phyloP scores from a whole-genome alignment of 2,888 invertebrate genomes.

The Pantelozetes paolii region DNA sequence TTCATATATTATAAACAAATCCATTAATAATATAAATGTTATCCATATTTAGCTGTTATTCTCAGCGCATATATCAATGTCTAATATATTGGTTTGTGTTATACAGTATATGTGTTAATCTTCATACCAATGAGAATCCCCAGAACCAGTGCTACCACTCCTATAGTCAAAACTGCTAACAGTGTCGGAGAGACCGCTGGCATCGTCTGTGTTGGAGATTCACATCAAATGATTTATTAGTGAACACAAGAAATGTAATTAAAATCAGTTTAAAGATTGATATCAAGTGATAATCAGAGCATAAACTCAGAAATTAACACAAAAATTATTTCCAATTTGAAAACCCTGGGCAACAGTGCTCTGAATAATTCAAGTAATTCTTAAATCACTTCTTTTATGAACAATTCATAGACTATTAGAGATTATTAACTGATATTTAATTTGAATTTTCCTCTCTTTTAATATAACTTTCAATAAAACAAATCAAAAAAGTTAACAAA shows the following conservation, averaged over 20 bases:
- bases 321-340: not conserved
- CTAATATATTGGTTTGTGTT: not conserved
- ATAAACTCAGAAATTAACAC: not conserved
- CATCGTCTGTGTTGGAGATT: not conserved
- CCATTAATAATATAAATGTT: constrained; percentile 31
- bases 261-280: constrained; percentile 18
- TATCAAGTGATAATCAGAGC: not conserved
- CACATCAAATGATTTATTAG: not conserved
- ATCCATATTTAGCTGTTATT: constrained; percentile 24
- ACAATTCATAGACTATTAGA: not conserved
- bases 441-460: not conserved
- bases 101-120: constrained; percentile 26
- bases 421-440: not conserved
- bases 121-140: constrained; percentile 41
- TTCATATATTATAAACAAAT: constrained; percentile 35
- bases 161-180: constrained; percentile 39
- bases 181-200: constrained; percentile 41
- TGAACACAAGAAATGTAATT: constrained; percentile 8
- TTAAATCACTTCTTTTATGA: no score
- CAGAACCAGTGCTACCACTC: constrained; percentile 39
- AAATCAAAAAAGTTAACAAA: not conserved
- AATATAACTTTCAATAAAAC: no score
- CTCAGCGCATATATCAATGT: constrained; percentile 5
- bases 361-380: not conserved
- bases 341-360: constrained; percentile 11